A percentile compares a stretch with the other conserved stretches of the same genome.
phyloP scores from a whole-genome alignment of 2,888 invertebrate species.

The Apodemia duryi region DNA sequence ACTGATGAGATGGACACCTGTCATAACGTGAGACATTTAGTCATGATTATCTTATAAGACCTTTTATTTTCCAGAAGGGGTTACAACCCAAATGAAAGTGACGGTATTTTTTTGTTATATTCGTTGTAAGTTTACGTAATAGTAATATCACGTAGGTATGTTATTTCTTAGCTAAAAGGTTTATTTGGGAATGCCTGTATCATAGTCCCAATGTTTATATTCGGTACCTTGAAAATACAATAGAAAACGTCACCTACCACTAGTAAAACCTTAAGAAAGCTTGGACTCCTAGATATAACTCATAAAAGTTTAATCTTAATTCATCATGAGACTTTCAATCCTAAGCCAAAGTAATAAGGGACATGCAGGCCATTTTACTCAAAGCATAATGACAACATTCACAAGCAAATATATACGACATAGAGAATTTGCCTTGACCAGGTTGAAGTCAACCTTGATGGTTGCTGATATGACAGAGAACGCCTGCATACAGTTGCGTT shows the following conservation, averaged over 20 bases:
- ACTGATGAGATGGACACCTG: no score
- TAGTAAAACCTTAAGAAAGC: neutral
- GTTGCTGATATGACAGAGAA: slow-evolving; percentile 51
- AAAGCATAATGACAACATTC: slow-evolving; percentile 21
- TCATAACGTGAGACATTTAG: no score
- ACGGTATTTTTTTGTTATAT: no score
- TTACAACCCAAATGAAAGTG: no score
- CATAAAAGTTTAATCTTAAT: neutral
- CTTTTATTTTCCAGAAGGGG: no score
- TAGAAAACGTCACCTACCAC: neutral
- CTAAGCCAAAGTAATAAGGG: neutral
- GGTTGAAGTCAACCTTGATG: slow-evolving; percentile 58
- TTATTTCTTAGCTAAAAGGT: no score
- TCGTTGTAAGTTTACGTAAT: no score
- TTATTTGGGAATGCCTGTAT: no score
- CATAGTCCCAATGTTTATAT: no score
- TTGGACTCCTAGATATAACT: neutral
- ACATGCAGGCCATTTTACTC: neutral
- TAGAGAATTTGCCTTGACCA: slow-evolving; percentile 60
- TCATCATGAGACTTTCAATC: neutral
- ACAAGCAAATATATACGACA: slow-evolving; percentile 29
- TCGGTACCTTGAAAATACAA: no score
- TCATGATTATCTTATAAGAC: no score
- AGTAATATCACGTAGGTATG: no score
- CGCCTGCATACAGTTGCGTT: slow-evolving; percentile 30